phyloP scores from a whole-genome alignment of 2,797 vertebrate species.

The Macropus fuliginosus region DNA sequence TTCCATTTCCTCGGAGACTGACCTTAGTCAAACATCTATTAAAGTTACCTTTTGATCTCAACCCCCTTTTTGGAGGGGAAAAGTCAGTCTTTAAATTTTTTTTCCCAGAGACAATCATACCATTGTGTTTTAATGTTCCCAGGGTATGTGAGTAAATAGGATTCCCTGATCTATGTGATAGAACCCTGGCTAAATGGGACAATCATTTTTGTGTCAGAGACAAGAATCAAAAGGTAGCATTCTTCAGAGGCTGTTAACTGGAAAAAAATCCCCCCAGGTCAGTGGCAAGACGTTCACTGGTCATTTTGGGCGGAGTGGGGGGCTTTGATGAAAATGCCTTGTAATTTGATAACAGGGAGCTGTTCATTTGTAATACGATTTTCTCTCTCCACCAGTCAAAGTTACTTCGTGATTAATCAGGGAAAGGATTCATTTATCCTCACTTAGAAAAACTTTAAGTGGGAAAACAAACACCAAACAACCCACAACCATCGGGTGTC shows the following conservation, averaged over 20 bases:
- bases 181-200: constrained; percentile 83
- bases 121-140: constrained; percentile 86
- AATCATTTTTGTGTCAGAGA: constrained; percentile 85
- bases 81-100: constrained; percentile 84
- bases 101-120: constrained; percentile 85
- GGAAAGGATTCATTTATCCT: constrained; percentile 74
- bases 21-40: constrained; percentile 92
- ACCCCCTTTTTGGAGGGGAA: constrained; percentile 69
- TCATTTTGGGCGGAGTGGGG: constrained; percentile 66
- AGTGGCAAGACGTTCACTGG: constrained; percentile 82
- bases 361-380: constrained; percentile 78
- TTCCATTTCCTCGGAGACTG: constrained; percentile 89
- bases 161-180: constrained; percentile 86
- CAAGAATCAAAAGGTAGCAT: constrained; percentile 86
- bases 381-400: constrained; percentile 78
- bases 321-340: constrained; percentile 83
- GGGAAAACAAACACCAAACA: constrained; percentile 14
- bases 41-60: constrained; percentile 90
- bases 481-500: not conserved
- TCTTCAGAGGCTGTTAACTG: constrained; percentile 86
- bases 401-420: constrained; percentile 75
- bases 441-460: constrained; percentile 51
- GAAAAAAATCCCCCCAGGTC: constrained; percentile 80
- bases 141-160: constrained; percentile 86
- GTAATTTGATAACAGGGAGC: constrained; percentile 84